A percentile compares a stretch with the other conserved stretches of the same genome.
Conservation (phyloP, 2,113 vertebrate species). For the Mormyrus lacerda region DNA sequence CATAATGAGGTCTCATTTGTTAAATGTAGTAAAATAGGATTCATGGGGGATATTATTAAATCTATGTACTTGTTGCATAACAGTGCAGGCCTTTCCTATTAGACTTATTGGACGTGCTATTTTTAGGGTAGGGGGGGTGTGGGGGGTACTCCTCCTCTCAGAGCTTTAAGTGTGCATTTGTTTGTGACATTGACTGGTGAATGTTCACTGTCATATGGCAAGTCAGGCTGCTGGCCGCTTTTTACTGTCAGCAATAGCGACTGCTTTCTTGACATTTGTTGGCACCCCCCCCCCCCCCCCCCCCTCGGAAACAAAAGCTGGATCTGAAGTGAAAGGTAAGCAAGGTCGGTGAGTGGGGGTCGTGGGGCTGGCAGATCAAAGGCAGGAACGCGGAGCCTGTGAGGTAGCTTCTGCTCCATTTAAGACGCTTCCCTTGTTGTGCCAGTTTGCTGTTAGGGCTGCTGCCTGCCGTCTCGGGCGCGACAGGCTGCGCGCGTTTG, state of each 20-base stretch:
- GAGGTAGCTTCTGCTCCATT: not conserved
- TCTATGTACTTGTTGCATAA: slow-evolving; percentile 8
- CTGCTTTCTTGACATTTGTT: slow-evolving; percentile 13
- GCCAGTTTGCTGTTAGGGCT: not conserved
- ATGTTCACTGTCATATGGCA: slow-evolving; percentile 47
- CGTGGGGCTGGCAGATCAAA: not conserved
- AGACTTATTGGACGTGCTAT: slow-evolving; percentile 6
- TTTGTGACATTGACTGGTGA: slow-evolving; percentile 43
- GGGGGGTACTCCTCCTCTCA: slow-evolving; percentile 24
- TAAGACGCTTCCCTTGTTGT: not conserved
- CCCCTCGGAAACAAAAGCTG: slow-evolving; percentile 1
- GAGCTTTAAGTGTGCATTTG: slow-evolving; percentile 47
- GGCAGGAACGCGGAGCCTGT: not conserved
- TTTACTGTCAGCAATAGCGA: slow-evolving; percentile 17
- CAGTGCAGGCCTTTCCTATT: not conserved
- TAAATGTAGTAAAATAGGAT: not conserved
- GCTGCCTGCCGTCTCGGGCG: not conserved
- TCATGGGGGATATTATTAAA: not conserved
- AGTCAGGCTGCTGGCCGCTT: slow-evolving; percentile 29
- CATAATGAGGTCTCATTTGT: not conserved
- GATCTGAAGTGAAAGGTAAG: slow-evolving; percentile 27
- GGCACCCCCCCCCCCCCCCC: slow-evolving; percentile 1
- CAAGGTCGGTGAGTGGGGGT: not conserved
- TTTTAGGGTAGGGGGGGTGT: slow-evolving; percentile 14
- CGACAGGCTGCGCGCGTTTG: not conserved